phyloP scores from a whole-genome alignment of 2,113 vertebrate species.

The Grammomys dolichurus region DNA sequence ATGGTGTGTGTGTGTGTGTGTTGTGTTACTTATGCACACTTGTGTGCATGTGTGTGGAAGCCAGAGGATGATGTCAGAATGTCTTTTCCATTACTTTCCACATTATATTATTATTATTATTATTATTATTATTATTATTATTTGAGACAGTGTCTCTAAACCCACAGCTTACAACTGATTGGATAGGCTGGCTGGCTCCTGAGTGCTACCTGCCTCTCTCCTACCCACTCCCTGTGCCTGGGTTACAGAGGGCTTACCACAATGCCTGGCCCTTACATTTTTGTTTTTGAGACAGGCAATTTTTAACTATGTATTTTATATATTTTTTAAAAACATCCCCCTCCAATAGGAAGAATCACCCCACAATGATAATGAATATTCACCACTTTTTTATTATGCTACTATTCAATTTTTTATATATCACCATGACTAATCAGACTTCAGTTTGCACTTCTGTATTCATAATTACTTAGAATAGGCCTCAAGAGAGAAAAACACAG shows the following conservation, averaged over 20 bases:
- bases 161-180: no score
- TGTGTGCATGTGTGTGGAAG: background rate
- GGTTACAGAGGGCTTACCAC: background rate
- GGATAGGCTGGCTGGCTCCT: background rate
- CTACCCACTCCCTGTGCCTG: background rate
- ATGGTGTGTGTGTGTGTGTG: background rate
- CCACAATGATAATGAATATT: background rate
- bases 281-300: background rate
- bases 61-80: background rate
- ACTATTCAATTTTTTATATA: background rate
- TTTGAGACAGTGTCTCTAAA: background rate
- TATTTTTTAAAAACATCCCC: background rate
- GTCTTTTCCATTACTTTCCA: background rate
- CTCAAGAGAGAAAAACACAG: background rate
- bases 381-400: conserved; percentile 21
- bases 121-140: background rate
- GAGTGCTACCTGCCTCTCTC: background rate
- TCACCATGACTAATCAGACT: conserved; percentile 8
- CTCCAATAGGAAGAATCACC: background rate
- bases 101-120: background rate
- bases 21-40: background rate
- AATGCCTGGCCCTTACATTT: background rate
- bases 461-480: conserved; percentile 31
- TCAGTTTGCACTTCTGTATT: conserved; percentile 11
- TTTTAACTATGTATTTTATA: conserved; percentile 2